phyloP scores from a whole-genome alignment of 2,113 vertebrate genomes.

The Ctenomys sociabilis region DNA sequence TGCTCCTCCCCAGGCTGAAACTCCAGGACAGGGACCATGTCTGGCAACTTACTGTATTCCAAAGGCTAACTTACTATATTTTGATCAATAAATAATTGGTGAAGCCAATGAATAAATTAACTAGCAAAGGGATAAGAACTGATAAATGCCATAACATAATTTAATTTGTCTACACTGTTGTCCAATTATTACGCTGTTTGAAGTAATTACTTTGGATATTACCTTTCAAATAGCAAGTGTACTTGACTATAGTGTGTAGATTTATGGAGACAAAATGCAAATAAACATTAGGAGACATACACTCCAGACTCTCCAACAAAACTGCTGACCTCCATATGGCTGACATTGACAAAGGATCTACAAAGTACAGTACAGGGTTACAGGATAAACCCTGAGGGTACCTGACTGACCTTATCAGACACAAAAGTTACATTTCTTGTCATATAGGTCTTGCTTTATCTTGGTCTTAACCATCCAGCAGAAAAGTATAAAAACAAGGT shows the following conservation, averaged over 20 bases:
- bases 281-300: neutral
- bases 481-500: no score
- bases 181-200: neutral
- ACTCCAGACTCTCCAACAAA: neutral
- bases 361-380: no score
- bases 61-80: neutral
- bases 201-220: neutral
- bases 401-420: no score
- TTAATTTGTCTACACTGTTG: neutral
- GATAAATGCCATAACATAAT: neutral
- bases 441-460: no score
- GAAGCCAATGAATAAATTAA: neutral
- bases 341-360: no score
- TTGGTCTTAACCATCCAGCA: no score
- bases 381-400: no score
- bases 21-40: neutral
- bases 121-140: neutral
- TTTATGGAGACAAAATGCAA: slow-evolving; percentile 22
- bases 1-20: neutral
- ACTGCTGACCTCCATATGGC: no score
- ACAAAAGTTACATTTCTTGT: no score
- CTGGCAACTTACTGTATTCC: neutral
- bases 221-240: slow-evolving; percentile 10
- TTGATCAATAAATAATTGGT: neutral
- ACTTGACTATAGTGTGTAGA: neutral